Evolutionary conservation across 2,888 invertebrate species (phyloP), one percentile per base, ranked within the genome.

Genomic region (Epinotia bilunana): DNA sequence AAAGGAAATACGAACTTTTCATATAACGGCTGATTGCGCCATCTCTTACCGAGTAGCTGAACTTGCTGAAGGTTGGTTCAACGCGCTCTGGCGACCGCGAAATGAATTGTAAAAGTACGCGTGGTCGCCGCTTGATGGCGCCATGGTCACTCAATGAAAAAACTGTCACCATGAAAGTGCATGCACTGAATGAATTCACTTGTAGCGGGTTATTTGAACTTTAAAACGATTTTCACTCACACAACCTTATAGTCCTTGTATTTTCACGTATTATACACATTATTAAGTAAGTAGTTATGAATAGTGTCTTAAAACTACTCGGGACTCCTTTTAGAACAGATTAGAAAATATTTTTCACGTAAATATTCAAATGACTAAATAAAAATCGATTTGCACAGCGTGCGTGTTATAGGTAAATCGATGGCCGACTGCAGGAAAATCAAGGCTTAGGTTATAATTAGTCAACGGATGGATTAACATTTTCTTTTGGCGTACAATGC

Each of bases 161-260:
- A 91, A 96, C 95, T 91, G 96, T 95, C 93, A 96, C 96, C 96
- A 96, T 96, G 86, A 87, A 91, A 88, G 87, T 85, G 87, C 93
- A 93, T 93, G 86, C 87, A 91, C 75, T 62, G 65, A 87, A 84
- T 62, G 65, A 87, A 84, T 73, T 79, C 80, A 77, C 82, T 82
- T 80, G 81, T 74, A 74, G 73, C 77, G 77, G 78, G 39, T 61
- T 70, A 28, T 60, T 23, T 61, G 53, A 67, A 39, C 55, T 67
- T 67, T 7, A 13, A 7, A n/a, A 72, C 53, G 55, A 23, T 74
- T 57, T n/a, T 67, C 72, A 72, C 71, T 57, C 9, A 23, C 61
- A 67, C 33, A 33, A 49, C 65, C 53, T 20, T 28, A 46, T 62
- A 61, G 46, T 75, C 57, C 67, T 72, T 57, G 4, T 64, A 64